Conservation (phyloP, 2,888 invertebrate genomes). For the Rapana venosa region DNA sequence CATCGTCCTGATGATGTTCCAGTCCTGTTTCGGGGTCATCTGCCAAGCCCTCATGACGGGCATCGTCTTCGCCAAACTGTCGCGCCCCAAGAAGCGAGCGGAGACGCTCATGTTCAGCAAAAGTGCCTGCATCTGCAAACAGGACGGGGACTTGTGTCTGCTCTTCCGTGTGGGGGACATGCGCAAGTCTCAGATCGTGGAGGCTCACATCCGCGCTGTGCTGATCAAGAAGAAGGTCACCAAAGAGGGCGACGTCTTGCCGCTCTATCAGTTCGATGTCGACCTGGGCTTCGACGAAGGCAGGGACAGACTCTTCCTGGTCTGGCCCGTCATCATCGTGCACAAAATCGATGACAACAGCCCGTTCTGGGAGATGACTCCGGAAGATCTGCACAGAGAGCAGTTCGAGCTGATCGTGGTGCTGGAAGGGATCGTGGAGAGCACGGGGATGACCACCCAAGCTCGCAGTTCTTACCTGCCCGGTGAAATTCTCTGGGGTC, state of each 20-base stretch:
- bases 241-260: constrained; percentile 94
- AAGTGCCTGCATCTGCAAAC: constrained; percentile 93
- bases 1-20: constrained; percentile 93
- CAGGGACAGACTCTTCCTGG: constrained; percentile 95
- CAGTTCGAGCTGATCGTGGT: constrained; percentile 97
- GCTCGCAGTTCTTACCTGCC: constrained; percentile 80
- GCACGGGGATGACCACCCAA: constrained; percentile 84
- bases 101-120: constrained; percentile 96
- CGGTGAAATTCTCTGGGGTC: constrained; percentile 79
- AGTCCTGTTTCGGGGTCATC: constrained; percentile 92
- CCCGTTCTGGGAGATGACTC: constrained; percentile 93
- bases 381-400: constrained; percentile 93
- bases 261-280: constrained; percentile 95
- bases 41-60: constrained; percentile 80
- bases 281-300: constrained; percentile 93
- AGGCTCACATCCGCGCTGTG: constrained; percentile 96
- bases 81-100: constrained; percentile 96
- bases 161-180: constrained; percentile 98
- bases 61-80: constrained; percentile 90
- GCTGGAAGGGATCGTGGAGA: constrained; percentile 94
- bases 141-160: constrained; percentile 93
- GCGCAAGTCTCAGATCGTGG: constrained; percentile 96
- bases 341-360: constrained; percentile 95
- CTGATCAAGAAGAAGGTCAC: constrained; percentile 95
- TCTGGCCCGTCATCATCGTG: constrained; percentile 98